Percentiles rank a stretch among this genome's conserved stretches.
Evolutionary conservation across 2,888 invertebrate genomes (phyloP).

Genomic region (Pristionchus maxplancki): DNA sequence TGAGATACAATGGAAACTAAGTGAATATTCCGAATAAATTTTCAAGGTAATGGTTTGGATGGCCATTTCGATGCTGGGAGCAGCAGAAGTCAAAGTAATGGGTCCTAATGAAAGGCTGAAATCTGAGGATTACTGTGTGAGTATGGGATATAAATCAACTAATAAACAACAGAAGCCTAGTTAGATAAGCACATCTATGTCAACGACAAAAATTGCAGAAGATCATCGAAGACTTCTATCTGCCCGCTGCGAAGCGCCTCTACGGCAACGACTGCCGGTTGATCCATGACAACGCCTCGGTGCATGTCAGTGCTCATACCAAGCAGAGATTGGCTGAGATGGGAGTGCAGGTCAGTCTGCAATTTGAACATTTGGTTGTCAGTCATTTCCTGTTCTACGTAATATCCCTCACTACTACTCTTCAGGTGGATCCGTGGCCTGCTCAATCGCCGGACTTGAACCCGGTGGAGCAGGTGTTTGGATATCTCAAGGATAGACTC

Average conservation of each 20-base stretch:
- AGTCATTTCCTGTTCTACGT: too few relatives aligned
- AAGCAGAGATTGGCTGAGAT: neutral
- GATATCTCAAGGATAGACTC: neutral
- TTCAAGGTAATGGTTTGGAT: neutral
- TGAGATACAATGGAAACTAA: neutral
- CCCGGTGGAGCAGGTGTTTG: constrained; percentile 3
- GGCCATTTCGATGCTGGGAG: neutral
- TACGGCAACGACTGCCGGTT: neutral
- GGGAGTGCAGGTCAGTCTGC: neutral
- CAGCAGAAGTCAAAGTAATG: neutral
- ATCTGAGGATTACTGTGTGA: neutral
- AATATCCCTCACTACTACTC: neutral
- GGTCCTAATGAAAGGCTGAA: neutral
- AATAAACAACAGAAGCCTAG: neutral
- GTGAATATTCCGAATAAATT: neutral
- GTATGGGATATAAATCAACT: neutral
- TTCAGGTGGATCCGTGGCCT: neutral
- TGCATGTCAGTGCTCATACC: neutral
- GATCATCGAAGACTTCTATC: neutral
- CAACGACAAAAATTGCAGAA: neutral
- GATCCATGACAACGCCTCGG: neutral
- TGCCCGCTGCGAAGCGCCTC: neutral
- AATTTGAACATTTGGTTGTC: neutral
- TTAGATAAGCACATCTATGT: neutral
- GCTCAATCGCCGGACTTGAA: constrained; percentile 12